Evolutionary conservation across 2,888 invertebrate species (phyloP).

Genomic region (Caradrina clavipalpis): DNA sequence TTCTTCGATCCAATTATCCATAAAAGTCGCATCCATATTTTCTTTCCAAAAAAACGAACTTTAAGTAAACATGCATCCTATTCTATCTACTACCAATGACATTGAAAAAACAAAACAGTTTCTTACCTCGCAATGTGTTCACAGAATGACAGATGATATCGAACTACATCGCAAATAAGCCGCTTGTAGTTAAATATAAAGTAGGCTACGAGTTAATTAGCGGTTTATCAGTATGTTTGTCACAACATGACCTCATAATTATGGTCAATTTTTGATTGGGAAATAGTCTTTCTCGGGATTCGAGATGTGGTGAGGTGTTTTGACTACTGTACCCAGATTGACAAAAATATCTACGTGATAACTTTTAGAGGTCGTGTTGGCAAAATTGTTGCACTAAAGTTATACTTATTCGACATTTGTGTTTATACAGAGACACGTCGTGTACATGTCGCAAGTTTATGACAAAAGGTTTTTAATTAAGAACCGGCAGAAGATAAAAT

Average conservation of each 20-base stretch:
- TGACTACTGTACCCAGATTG: neutral
- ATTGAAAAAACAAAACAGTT: neutral
- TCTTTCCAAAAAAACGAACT: no score
- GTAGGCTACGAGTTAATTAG: constrained; percentile 22
- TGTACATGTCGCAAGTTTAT: no score
- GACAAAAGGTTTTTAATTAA: no score
- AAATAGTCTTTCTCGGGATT: neutral
- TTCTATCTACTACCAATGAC: neutral
- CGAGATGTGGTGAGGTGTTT: neutral
- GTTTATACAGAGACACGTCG: no score
- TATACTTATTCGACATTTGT: no score
- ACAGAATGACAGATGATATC: constrained; percentile 11
- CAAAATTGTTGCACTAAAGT: neutral
- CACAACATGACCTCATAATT: constrained; percentile 19
- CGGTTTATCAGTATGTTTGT: constrained; percentile 48
- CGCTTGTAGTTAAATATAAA: constrained; percentile 12
- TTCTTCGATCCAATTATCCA: no score
- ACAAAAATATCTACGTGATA: neutral
- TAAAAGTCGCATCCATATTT: no score
- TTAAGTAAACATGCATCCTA: no score
- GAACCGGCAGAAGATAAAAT: no score
- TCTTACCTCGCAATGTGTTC: constrained; percentile 40
- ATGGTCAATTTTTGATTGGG: constrained; percentile 8
- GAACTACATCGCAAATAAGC: constrained; percentile 16
- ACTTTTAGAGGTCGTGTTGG: constrained; percentile 6